These are phyloP conservation scores for Corythoichthys haematopterus DNA, from an alignment of 2,113 vertebrate species.

Conservation along the genomic window DNA sequence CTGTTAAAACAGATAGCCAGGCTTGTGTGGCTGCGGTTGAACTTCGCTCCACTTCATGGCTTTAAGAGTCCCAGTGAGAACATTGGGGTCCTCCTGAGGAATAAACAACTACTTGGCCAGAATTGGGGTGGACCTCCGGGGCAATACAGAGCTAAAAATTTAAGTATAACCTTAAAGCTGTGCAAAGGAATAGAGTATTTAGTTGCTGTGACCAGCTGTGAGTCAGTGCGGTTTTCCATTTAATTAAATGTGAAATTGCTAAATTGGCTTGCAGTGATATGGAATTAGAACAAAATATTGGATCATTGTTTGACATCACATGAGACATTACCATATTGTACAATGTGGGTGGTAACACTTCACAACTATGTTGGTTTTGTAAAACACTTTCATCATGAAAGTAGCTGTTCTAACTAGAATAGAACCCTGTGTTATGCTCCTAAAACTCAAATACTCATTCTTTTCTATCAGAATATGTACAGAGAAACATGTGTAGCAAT, in stretches of 20 bases:
- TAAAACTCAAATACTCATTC: no score
- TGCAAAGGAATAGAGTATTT: background rate
- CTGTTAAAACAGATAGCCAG: slow-evolving; percentile 67
- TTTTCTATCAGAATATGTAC: no score
- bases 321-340: no score
- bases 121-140: slow-evolving; percentile 58
- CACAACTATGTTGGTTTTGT: no score
- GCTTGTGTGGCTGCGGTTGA: slow-evolving; percentile 44
- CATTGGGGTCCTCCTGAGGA: slow-evolving; percentile 54
- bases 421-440: no score
- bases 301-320: no score
- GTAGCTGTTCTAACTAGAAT: no score
- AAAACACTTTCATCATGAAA: no score
- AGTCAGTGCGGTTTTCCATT: background rate
- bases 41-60: slow-evolving; percentile 59
- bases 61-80: slow-evolving; percentile 58
- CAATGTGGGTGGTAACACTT: no score
- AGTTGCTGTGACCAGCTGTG: background rate
- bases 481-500: no score
- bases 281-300: no score
- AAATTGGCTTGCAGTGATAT: no score
- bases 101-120: slow-evolving; percentile 67
- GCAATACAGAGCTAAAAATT: slow-evolving; percentile 30
- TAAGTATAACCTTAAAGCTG: slow-evolving; percentile 14
- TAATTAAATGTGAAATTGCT: background rate